A percentile compares a stretch with the other conserved stretches of the same genome.
Conservation (phyloP, 1,140 invertebrate genomes). For the Helicoverpa zea region DNA sequence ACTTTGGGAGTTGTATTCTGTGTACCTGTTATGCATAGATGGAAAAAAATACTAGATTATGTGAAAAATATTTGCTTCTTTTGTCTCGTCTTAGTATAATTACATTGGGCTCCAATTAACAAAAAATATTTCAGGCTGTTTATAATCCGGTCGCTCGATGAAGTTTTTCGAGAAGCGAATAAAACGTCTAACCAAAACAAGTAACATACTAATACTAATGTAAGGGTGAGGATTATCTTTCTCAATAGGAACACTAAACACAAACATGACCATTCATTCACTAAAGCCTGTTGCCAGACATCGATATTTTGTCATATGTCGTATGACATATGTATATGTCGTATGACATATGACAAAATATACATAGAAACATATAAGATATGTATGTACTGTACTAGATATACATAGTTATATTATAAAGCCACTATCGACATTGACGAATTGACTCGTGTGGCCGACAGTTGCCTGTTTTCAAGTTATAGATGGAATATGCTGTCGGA, state of each 20-base stretch:
- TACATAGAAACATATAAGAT: background rate
- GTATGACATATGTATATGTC: background rate
- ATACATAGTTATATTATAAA: conserved; percentile 14
- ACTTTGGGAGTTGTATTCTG: background rate
- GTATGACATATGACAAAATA: too few relatives aligned
- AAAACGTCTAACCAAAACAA: too few relatives aligned
- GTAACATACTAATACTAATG: too few relatives aligned
- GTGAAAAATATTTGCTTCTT: too few relatives aligned
- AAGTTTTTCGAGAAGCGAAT: too few relatives aligned
- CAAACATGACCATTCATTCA: background rate
- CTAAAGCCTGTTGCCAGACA: background rate
- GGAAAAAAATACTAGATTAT: background rate
- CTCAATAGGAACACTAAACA: background rate
- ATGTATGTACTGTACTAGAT: background rate
- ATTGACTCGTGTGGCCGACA: conserved; percentile 15
- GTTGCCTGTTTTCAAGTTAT: conserved; percentile 29
- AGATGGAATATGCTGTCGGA: conserved; percentile 24
- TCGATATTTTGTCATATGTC: conserved; percentile 18
- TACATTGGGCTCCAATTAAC: too few relatives aligned
- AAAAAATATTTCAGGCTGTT: too few relatives aligned
- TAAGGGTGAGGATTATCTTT: too few relatives aligned
- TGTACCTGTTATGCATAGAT: background rate
- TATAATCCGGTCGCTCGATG: too few relatives aligned
- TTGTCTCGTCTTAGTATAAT: too few relatives aligned
- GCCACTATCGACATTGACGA: conserved; percentile 11